Evolutionary conservation across 2,797 vertebrate species (phyloP).

Genomic region (Cercopithecus neglectus): DNA sequence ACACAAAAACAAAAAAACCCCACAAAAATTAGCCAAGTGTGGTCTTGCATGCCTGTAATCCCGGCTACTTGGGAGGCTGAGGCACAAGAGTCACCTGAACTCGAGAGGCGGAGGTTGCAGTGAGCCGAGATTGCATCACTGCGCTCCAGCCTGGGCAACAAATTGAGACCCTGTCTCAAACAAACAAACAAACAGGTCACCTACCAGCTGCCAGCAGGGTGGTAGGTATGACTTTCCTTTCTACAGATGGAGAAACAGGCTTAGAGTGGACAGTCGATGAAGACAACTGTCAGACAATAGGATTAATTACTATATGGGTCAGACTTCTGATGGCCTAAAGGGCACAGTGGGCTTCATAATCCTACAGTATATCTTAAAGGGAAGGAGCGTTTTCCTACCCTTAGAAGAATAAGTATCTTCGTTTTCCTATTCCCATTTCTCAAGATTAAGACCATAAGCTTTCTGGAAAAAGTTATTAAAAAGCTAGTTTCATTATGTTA

Average conservation of each 20-base stretch:
- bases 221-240: not conserved
- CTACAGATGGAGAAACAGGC: not conserved
- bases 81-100: not conserved
- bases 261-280: not conserved
- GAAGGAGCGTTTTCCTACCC: not conserved
- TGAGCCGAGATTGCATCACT: not conserved
- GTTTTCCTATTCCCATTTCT: not conserved
- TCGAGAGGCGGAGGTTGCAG: not conserved
- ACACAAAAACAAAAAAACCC: not conserved
- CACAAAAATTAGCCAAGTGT: not conserved
- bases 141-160: not conserved
- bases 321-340: not conserved
- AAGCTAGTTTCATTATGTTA: not conserved
- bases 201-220: not conserved
- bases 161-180: not conserved
- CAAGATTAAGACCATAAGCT: not conserved
- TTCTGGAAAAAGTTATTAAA: conserved; percentile 21
- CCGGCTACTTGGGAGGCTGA: not conserved
- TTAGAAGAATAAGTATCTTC: not conserved
- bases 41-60: not conserved
- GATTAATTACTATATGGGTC: not conserved
- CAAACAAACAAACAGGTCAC: not conserved
- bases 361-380: too few species aligned
- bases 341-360: not conserved
- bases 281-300: not conserved